A percentile compares a stretch with the other conserved stretches of the same genome.
These are phyloP conservation scores for Hippocampus zosterae DNA, from an alignment of 2,113 vertebrate species.

Conservation along the genomic window DNA sequence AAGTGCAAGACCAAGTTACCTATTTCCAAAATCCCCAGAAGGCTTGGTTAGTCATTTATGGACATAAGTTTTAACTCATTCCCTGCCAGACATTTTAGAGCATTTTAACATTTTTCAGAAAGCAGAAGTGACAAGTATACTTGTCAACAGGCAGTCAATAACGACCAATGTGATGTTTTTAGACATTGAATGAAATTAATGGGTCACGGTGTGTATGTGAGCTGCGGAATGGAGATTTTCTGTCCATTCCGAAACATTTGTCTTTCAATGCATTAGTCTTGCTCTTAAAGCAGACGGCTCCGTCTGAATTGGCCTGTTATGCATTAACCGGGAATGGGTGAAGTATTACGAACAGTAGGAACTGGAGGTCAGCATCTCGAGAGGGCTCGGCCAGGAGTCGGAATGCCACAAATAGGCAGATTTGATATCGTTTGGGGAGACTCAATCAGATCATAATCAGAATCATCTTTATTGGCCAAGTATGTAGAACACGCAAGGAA, in stretches of 20 bases:
- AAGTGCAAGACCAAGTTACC: conserved; percentile 56
- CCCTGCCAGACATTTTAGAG: no score
- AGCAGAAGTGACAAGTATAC: no score
- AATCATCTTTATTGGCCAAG: no score
- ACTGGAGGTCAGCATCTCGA: conserved; percentile 43
- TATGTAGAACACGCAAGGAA: no score
- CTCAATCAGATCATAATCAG: no score
- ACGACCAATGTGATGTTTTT: neutral
- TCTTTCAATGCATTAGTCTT: conserved; percentile 10
- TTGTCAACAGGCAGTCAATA: neutral
- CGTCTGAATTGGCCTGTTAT: conserved; percentile 41
- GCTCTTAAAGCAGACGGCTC: conserved; percentile 9
- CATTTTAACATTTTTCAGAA: no score
- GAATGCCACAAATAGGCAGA: conserved; percentile 45
- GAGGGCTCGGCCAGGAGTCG: conserved; percentile 39
- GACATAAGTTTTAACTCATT: neutral
- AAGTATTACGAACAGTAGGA: conserved; percentile 60
- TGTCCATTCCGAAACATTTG: conserved; percentile 2
- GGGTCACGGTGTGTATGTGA: neutral
- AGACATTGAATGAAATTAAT: neutral
- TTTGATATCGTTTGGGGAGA: conserved; percentile 41
- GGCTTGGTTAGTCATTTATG: conserved; percentile 14
- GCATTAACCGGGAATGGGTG: conserved; percentile 72
- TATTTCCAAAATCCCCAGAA: conserved; percentile 40
- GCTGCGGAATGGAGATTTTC: neutral